phyloP scores from a whole-genome alignment of 30 jellyfish, hydroid and myxozoan genomes.

The Cassiopea andromeda region DNA sequence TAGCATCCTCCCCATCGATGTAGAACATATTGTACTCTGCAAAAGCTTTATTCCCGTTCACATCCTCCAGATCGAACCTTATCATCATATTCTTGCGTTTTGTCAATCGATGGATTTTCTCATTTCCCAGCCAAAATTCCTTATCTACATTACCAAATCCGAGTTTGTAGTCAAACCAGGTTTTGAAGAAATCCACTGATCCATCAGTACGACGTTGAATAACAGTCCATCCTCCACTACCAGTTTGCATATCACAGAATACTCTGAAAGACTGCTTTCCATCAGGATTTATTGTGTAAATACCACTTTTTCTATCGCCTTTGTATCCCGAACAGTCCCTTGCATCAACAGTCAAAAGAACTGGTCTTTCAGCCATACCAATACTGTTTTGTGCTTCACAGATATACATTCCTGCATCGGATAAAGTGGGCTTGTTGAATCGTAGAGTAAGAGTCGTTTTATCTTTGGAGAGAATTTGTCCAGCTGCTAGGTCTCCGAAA shows the following conservation, averaged over 20 bases:
- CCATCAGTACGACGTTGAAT: constrained; percentile 56
- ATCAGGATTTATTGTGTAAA: constrained; percentile 34
- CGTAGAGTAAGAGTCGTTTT: not conserved
- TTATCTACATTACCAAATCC: constrained; percentile 35
- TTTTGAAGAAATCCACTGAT: constrained; percentile 27
- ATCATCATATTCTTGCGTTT: constrained; percentile 17
- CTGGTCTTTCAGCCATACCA: not conserved
- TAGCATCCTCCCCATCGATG: constrained; percentile 12
- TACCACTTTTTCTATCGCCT: constrained; percentile 11
- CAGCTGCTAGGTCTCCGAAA: not conserved
- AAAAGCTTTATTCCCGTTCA: not conserved
- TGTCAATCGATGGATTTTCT: constrained; percentile 37
- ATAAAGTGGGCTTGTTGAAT: not conserved
- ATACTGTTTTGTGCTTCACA: constrained; percentile 19
- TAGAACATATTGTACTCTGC: constrained; percentile 16
- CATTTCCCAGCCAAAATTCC: constrained; percentile 60
- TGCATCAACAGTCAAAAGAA: not conserved
- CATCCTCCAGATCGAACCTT: constrained; percentile 51
- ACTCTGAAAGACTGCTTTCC: constrained; percentile 15
- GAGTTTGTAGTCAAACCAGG: constrained; percentile 28
- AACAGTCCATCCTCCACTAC: constrained; percentile 64
- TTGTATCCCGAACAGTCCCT: constrained; percentile 12
- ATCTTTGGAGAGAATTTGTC: constrained; percentile 11
- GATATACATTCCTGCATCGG: constrained; percentile 11
- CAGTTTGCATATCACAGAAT: constrained; percentile 38